These are phyloP conservation scores for Thymallus thymallus DNA, from an alignment of 2,113 vertebrate species.

Conservation along the genomic window DNA sequence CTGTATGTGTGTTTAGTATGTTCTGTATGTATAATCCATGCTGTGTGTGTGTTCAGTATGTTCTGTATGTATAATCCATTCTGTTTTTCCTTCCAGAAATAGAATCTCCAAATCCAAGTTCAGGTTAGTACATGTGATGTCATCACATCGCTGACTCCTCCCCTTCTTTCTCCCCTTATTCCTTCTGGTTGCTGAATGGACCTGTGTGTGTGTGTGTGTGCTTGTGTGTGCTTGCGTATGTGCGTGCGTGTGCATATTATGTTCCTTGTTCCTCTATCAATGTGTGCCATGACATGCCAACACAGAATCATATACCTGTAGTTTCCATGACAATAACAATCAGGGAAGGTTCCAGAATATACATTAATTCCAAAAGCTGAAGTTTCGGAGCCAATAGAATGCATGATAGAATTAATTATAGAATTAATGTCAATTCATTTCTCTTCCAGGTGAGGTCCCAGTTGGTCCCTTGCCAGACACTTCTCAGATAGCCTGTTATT, in stretches of 20 bases:
- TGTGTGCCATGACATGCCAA: background rate
- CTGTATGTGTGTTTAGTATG: conserved; percentile 56
- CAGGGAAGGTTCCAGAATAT: no score
- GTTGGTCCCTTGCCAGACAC: no score
- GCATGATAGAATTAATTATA: background rate
- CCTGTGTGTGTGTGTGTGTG: background rate
- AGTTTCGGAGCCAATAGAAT: no score
- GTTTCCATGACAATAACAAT: conserved; percentile 14
- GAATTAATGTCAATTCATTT: background rate
- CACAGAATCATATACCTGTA: background rate
- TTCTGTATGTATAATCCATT: conserved; percentile 80
- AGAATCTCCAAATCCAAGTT: conserved; percentile 99
- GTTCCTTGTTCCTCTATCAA: conserved; percentile 1
- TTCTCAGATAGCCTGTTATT: no score
- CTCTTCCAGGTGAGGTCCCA: background rate
- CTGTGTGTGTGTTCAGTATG: conserved; percentile 56
- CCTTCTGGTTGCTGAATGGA: conserved; percentile 9
- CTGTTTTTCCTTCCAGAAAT: conserved; percentile 92
- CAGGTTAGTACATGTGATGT: conserved; percentile 86
- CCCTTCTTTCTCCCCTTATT: conserved; percentile 15
- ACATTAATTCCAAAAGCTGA: no score
- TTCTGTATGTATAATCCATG: conserved; percentile 80
- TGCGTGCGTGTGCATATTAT: background rate
- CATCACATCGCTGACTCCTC: conserved; percentile 13
- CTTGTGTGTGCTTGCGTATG: no score